Evolutionary conservation across 1,140 invertebrate species (phyloP).

Genomic region (Micrasema minimum): DNA sequence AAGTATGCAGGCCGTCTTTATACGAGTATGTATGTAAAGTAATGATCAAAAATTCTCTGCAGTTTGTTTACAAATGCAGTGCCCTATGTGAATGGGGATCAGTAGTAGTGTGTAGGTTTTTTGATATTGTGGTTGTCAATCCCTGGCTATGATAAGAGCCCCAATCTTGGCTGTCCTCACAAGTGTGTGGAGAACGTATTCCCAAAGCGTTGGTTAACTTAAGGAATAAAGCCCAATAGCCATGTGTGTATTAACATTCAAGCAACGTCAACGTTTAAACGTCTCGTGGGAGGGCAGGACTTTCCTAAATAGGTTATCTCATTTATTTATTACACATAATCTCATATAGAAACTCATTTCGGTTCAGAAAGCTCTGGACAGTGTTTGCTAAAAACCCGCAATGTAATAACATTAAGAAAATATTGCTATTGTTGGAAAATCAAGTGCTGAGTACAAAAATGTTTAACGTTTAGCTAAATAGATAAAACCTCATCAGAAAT

Average conservation of each 20-base stretch:
- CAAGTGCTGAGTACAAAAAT: too few relatives aligned
- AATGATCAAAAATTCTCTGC: too few relatives aligned
- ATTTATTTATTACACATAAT: conserved; percentile 12
- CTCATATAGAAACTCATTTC: too few relatives aligned
- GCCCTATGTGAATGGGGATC: too few relatives aligned
- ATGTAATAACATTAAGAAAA: too few relatives aligned
- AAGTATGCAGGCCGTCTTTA: background rate
- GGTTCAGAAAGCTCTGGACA: too few relatives aligned
- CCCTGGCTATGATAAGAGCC: conserved; percentile 11
- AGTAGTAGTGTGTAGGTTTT: background rate
- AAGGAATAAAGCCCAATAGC: conserved; percentile 7
- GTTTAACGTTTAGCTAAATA: too few relatives aligned
- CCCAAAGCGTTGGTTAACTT: conserved; percentile 20
- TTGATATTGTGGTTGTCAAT: background rate
- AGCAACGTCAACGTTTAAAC: conserved; percentile 13
- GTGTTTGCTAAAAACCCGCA: too few relatives aligned
- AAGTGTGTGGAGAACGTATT: conserved; percentile 28
- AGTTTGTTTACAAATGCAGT: too few relatives aligned
- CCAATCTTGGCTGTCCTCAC: conserved; percentile 10
- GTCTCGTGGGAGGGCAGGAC: conserved; percentile 1
- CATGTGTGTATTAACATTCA: conserved; percentile 21
- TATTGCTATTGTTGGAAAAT: too few relatives aligned
- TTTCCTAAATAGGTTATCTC: conserved; percentile 11
- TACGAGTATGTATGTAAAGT: background rate
- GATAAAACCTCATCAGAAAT: too few relatives aligned